These are phyloP conservation scores for Nematostella vectensis DNA, from an alignment of 92 coral and sea anemone genomes.

Conservation along the genomic window DNA sequence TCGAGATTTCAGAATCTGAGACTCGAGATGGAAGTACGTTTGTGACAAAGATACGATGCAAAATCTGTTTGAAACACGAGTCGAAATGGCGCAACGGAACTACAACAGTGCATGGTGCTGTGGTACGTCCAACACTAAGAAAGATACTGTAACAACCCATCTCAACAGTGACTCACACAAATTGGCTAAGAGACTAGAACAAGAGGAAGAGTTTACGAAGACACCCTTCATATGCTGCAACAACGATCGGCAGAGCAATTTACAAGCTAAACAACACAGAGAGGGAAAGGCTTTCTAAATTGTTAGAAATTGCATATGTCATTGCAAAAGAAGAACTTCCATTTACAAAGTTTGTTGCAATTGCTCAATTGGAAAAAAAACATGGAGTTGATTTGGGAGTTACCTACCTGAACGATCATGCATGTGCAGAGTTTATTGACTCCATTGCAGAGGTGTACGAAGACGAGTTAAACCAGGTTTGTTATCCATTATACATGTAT, in stretches of 20 bases:
- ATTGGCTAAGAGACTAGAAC: constrained; percentile 22
- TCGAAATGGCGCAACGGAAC: constrained; percentile 31
- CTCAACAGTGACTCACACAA: constrained; percentile 27
- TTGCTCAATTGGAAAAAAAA: constrained; percentile 32
- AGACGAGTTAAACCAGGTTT: constrained; percentile 44
- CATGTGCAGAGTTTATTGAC: constrained; percentile 49
- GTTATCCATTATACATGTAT: no score
- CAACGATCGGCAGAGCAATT: constrained; percentile 43
- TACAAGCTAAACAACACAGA: constrained; percentile 20
- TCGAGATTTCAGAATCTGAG: constrained; percentile 46
- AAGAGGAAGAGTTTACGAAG: constrained; percentile 25
- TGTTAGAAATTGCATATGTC: constrained; percentile 30
- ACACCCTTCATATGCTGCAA: constrained; percentile 29
- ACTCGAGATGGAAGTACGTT: constrained; percentile 28
- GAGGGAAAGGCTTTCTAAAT: constrained; percentile 17
- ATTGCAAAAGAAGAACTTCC: constrained; percentile 40
- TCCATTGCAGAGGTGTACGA: constrained; percentile 44
- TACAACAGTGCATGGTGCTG: constrained; percentile 36
- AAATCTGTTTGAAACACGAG: constrained; percentile 40
- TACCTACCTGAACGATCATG: constrained; percentile 37
- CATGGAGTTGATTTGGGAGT: constrained; percentile 46
- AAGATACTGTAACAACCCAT: constrained; percentile 27
- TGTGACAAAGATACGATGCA: constrained; percentile 36
- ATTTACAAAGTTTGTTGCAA: constrained; percentile 32
- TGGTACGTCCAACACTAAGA: constrained; percentile 32